phyloP scores from a whole-genome alignment of 2,888 invertebrate genomes.

The Muschampia plurimacula region DNA sequence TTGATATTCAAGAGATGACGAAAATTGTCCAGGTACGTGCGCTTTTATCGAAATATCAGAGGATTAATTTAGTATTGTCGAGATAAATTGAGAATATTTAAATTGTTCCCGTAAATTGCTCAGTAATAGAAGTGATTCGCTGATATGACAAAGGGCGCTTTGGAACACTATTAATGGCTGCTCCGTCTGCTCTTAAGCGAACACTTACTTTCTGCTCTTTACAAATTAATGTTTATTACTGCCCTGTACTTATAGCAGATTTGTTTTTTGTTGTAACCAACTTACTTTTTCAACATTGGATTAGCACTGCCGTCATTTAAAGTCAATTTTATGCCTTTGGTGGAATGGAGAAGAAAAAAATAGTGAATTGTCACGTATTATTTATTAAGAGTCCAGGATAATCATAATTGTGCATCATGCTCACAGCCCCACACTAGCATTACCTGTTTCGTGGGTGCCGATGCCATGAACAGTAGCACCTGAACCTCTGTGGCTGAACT shows the following conservation, averaged over 20 bases:
- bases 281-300: background rate
- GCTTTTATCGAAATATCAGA: background rate
- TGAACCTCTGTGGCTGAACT: no score
- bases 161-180: conserved; percentile 22
- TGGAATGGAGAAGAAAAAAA: no score
- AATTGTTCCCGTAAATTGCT: background rate
- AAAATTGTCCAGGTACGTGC: conserved; percentile 97
- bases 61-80: conserved; percentile 1
- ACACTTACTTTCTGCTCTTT: conserved; percentile 35
- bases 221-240: conserved; percentile 24
- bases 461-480: no score
- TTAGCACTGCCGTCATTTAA: background rate
- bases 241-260: background rate
- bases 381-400: no score
- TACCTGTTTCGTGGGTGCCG: no score
- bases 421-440: no score
- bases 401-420: no score
- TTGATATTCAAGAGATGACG: conserved; percentile 99
- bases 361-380: no score
- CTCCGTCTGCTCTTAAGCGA: conserved; percentile 10
- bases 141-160: conserved; percentile 19
- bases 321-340: no score
- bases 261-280: background rate
- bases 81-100: background rate
- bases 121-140: background rate